Evolutionary conservation across 2,113 vertebrate genomes (phyloP), one percentile per base, ranked within the genome.

Genomic region (Coryphaenoides rupestris): DNA sequence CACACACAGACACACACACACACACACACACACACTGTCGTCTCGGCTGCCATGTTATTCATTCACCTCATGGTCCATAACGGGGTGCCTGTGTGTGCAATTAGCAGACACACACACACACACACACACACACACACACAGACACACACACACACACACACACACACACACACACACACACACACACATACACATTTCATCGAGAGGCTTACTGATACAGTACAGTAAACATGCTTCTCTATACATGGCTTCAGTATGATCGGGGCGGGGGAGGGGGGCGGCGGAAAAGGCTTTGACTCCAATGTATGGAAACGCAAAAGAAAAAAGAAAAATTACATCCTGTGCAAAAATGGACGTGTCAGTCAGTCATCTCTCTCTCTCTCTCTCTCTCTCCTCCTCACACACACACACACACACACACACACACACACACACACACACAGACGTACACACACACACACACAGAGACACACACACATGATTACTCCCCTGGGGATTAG

Each of bases 221-320:
- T 63, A 68, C 60, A 53, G 63, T 28, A 60, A 59, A 60, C 77
- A 76, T 70, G 76, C 82, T 60, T 69, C 71, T 46, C 71, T 59
- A 53, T 60, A 69, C n/a, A 10, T 59, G 23, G 24, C 54, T 77
- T 74, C 54, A 67, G 62, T 66, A 73, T 62, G 60, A 40, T 40
- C 13, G 9, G 33, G 33, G 33, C 5, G 6, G 4, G 33, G n/a
- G n/a, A n/a, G n/a, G n/a, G n/a, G n/a, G n/a, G n/a, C n/a, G n/a
- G n/a, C n/a, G n/a, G n/a, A 3, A 15, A 75, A 54, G 68, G 78
- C 23, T 26, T 62, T 16, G 17, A 12, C 19, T 64, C 65, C 55
- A 13, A 7, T 33, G 24, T 60, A n/a, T 73, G 56, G 60, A 83
- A 58, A 50, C 16, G 33, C 33, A 40, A 40, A 40, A 40, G 9